phyloP scores from a whole-genome alignment of 2,888 invertebrate species.

The Loripinus fragilis region DNA sequence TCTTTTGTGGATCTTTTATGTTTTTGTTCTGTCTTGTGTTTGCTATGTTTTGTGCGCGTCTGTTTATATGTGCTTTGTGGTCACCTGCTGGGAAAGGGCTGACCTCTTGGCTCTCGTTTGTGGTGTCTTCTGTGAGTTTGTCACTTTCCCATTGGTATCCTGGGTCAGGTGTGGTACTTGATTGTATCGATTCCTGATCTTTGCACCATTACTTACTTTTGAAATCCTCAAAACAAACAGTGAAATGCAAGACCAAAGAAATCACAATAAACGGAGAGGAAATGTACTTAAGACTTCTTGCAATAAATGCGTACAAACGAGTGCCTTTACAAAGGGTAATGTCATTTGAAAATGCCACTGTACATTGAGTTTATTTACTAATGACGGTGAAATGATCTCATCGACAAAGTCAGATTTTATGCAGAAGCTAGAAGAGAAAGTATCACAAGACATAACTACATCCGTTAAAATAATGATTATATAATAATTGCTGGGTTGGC shows the following conservation, averaged over 20 bases:
- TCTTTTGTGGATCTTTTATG: too few relatives aligned
- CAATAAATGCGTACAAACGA: constrained; percentile 6
- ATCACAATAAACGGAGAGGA: constrained; percentile 12
- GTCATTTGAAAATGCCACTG: constrained; percentile 21
- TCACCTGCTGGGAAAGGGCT: too few relatives aligned
- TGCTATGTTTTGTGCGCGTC: too few relatives aligned
- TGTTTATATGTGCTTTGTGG: too few relatives aligned
- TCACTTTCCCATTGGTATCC: too few relatives aligned
- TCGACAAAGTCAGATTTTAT: constrained; percentile 16
- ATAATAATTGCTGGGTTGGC: neutral
- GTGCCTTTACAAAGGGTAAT: neutral
- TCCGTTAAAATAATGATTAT: constrained; percentile 1
- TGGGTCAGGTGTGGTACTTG: too few relatives aligned
- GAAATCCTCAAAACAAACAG: constrained; percentile 5
- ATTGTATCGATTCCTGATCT: too few relatives aligned
- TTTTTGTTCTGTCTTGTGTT: too few relatives aligned
- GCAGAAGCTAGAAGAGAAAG: constrained; percentile 2
- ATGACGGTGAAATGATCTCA: constrained; percentile 10
- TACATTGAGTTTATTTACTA: constrained; percentile 14
- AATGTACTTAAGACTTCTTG: constrained; percentile 16
- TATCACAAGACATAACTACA: neutral
- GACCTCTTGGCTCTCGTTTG: too few relatives aligned
- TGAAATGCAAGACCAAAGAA: constrained; percentile 3
- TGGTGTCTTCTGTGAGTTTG: too few relatives aligned
- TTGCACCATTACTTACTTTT: too few relatives aligned